Percentiles rank a stretch among this genome's conserved stretches.
Evolutionary conservation across 2,113 vertebrate species (phyloP).

Genomic region (Vicugna pacos): DNA sequence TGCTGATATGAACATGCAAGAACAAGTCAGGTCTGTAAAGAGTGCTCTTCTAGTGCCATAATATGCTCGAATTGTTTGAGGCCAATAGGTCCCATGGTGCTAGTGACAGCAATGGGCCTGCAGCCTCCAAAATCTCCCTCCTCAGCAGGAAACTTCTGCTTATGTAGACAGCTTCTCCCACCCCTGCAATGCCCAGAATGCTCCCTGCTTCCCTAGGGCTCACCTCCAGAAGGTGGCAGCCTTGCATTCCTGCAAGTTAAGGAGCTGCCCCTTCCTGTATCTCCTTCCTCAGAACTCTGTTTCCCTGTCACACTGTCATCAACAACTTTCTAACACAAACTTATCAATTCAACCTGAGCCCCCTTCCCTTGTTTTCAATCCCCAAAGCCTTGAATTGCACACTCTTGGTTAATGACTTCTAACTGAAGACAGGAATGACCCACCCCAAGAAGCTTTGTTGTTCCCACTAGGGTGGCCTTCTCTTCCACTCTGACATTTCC

Average conservation of each 20-base stretch:
- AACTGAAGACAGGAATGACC: neutral
- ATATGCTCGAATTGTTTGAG: neutral
- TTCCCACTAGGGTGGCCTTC: neutral
- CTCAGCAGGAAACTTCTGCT: neutral
- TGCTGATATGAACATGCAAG: neutral
- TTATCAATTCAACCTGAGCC: neutral
- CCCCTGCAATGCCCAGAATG: neutral
- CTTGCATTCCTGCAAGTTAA: neutral
- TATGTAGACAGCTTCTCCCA: neutral
- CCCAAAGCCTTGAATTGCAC: neutral
- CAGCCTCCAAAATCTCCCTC: neutral
- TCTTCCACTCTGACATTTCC: neutral
- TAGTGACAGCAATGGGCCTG: neutral
- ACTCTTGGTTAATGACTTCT: neutral
- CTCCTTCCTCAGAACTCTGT: neutral
- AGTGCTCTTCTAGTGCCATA: neutral
- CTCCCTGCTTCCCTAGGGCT: neutral
- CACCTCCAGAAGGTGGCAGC: neutral
- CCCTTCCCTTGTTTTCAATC: neutral
- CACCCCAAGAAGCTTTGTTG: neutral
- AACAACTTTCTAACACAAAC: conserved; percentile 1
- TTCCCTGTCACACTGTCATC: neutral
- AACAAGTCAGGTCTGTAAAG: neutral
- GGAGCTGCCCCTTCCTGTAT: neutral
- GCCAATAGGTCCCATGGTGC: neutral